Evolutionary conservation across 2,888 invertebrate species (phyloP).

Genomic region (Caenorhabditis doughertyi): DNA sequence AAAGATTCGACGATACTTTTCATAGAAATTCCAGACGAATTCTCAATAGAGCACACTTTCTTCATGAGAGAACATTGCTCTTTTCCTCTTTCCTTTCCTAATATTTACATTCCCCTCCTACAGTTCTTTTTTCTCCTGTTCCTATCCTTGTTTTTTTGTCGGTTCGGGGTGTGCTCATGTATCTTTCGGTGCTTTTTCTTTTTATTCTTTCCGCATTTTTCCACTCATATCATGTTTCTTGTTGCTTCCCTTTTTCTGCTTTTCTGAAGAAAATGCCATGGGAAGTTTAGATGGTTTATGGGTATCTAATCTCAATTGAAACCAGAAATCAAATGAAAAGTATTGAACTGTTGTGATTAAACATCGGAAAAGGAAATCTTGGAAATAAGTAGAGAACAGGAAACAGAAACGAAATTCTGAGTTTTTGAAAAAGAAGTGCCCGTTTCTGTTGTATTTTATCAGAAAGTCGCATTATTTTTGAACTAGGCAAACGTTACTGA

Average conservation of each 20-base stretch:
- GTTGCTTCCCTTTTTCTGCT: slow-evolving; percentile 45
- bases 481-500: no score
- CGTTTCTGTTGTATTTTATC: no score
- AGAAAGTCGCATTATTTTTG: no score
- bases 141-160: slow-evolving; percentile 6
- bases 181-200: slow-evolving; percentile 27
- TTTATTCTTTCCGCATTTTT: slow-evolving; percentile 3
- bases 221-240: slow-evolving; percentile 58
- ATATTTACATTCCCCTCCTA: slow-evolving; percentile 12
- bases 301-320: no score
- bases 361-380: no score
- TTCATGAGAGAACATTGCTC: slow-evolving; percentile 7
- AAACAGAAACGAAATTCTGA: no score
- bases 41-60: slow-evolving; percentile 16
- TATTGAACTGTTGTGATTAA: no score
- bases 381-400: no score
- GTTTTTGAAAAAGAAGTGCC: no score
- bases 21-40: background rate
- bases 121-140: slow-evolving; percentile 9
- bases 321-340: no score
- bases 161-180: slow-evolving; percentile 7
- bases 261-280: background rate
- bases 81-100: background rate
- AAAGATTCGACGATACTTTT: no score
- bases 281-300: no score